Percentiles rank a stretch among this genome's conserved stretches.
Conservation (phyloP, 2,888 invertebrate genomes). For the Rotaria magnacalcarata region DNA sequence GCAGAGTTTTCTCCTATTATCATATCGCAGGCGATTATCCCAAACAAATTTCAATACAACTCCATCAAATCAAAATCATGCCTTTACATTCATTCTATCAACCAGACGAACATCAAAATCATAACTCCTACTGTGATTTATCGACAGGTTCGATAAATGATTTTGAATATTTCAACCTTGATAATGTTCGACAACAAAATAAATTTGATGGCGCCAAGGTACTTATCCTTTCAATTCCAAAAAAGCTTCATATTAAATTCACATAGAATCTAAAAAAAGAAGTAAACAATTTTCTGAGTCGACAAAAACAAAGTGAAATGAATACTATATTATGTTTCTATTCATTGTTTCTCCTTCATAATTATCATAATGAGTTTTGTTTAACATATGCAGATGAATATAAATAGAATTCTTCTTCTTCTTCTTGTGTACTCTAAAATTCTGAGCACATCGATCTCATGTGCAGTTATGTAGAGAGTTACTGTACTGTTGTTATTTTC, state of each 20-base stretch:
- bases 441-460: no score
- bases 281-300: no score
- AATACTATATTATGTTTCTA: no score
- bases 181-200: not conserved
- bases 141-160: not conserved
- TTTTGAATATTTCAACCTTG: not conserved
- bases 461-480: no score
- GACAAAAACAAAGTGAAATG: no score
- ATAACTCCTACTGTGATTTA: not conserved
- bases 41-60: not conserved
- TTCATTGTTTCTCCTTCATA: no score
- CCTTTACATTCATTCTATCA: not conserved
- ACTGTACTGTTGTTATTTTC: not conserved
- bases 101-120: not conserved
- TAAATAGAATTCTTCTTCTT: no score
- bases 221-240: not conserved
- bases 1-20: not conserved
- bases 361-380: no score
- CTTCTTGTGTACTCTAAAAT: no score
- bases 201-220: not conserved
- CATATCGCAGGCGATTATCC: conserved; percentile 20
- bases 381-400: no score
- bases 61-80: not conserved
- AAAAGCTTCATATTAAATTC: no score
- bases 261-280: no score